Percentiles rank a stretch among this genome's conserved stretches.
These are phyloP conservation scores for Zonitis immaculata DNA, from an alignment of 2,888 invertebrate species.

Conservation along the genomic window DNA sequence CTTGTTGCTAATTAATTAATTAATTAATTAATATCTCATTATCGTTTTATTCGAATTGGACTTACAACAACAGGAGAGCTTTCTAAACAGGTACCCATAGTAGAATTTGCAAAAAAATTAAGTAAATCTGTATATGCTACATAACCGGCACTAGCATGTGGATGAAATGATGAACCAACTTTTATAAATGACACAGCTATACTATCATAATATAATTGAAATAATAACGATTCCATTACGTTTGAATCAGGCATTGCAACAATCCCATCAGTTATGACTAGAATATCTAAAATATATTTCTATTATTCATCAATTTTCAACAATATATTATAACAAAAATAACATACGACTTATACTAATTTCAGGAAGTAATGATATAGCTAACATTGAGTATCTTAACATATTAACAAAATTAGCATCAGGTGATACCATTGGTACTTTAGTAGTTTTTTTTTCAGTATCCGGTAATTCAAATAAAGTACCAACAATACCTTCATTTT, in stretches of 20 bases:
- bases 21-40: neutral
- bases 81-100: constrained; percentile 66
- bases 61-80: constrained; percentile 52
- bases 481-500: constrained; percentile 53
- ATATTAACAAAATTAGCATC: constrained; percentile 72
- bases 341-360: constrained; percentile 67
- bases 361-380: constrained; percentile 68
- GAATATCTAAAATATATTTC: constrained; percentile 64
- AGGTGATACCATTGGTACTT: constrained; percentile 58
- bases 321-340: too few relatives aligned
- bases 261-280: constrained; percentile 71
- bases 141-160: constrained; percentile 62
- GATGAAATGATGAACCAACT: constrained; percentile 62
- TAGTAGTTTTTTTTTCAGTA: constrained; percentile 45
- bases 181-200: constrained; percentile 73
- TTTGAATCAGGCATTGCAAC: constrained; percentile 67
- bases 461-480: constrained; percentile 52
- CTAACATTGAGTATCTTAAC: constrained; percentile 70
- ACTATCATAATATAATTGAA: constrained; percentile 67
- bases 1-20: constrained; percentile 32
- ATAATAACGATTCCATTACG: constrained; percentile 65
- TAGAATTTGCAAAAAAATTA: constrained; percentile 69
- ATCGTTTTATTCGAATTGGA: constrained; percentile 17
- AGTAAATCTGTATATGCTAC: constrained; percentile 70
- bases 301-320: too few relatives aligned